Base-by-base conservation (phyloP, 2,113 vertebrate genomes). In the Neotragus moschatus region DNA sequence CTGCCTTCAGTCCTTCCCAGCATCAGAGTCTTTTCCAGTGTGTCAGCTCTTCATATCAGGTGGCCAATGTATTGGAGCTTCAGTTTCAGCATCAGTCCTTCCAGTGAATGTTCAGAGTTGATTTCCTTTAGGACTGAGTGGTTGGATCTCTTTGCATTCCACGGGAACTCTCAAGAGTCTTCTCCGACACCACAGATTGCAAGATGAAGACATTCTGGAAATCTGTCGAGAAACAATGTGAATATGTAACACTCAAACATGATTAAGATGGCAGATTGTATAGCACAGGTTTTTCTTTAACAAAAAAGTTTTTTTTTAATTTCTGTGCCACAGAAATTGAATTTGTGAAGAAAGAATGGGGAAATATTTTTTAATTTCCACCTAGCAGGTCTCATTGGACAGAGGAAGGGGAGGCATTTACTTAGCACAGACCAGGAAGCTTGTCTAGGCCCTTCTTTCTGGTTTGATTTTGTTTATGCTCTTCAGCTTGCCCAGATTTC, bases 401-500 rank as follows among this genome's bases (percentile, higher is more conserved):
- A 7, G 89, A 91, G 25, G 80, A 70, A 84, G 56, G 19, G 21
- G 51, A 49, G 53, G 16, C 25, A 1, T 51, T 79, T 16, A 0
- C 6, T 3, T 7, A 30, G 51, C 81, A 7, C 43, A 26, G 66
- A 23, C 1, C 6, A 1, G 30, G 26, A 58, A 3, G 25, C 49
- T 36, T 19, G 12, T 56, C 30, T 33, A 23, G 6, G 26, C 56
- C 21, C 0, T 60, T 12, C 28, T 17, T 85, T 19, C 11, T 5
- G 16, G 10, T 12, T 63, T 53, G 70, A 2, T 39, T 73, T 30
- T 53, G 84, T 4, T 39, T 73, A 21, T 70, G 55, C 82, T 30
- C 11, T 23, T 53, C n/a, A 11, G 0, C 39, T 56, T 7, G 2
- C 28, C 11, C 1, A 0, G 11, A 30, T 73, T 16, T 70, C 66